phyloP scores from a whole-genome alignment of 2,797 vertebrate genomes.

The Poeciliopsis presidionis region DNA sequence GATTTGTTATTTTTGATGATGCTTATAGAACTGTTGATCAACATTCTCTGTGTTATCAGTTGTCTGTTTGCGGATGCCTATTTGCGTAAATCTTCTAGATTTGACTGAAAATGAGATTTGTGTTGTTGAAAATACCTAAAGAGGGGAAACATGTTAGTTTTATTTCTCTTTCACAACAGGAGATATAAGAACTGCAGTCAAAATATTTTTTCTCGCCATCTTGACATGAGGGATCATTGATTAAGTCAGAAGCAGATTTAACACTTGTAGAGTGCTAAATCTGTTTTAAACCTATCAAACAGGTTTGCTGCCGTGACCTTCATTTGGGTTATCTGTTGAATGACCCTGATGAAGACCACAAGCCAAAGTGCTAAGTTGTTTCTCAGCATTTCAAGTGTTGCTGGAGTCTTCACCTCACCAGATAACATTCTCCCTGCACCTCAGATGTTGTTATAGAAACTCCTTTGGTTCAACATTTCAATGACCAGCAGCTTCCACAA shows the following conservation, averaged over 20 bases:
- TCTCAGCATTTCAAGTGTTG: no score
- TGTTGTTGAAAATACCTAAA: neutral
- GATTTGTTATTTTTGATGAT: neutral
- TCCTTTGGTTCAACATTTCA: neutral
- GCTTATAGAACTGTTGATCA: neutral
- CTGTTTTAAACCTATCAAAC: neutral
- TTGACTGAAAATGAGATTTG: neutral
- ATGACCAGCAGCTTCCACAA: neutral
- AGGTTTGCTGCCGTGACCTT: no score
- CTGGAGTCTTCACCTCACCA: no score
- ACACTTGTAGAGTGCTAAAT: neutral
- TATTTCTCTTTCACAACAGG: neutral
- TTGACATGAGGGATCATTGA: neutral
- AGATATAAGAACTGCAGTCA: neutral
- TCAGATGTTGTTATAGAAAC: neutral
- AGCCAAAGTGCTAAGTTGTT: no score
- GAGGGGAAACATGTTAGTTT: neutral
- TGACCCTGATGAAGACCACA: no score
- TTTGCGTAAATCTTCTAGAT: neutral
- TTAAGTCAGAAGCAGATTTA: neutral
- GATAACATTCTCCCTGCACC: no score
- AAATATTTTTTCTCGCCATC: neutral
- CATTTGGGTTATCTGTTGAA: no score
- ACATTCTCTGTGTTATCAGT: neutral
- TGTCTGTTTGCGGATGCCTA: neutral